A percentile compares a stretch with the other conserved stretches of the same genome.
phyloP scores from a whole-genome alignment of 2,888 invertebrate genomes.

The Caenorhabditis doughertyi region DNA sequence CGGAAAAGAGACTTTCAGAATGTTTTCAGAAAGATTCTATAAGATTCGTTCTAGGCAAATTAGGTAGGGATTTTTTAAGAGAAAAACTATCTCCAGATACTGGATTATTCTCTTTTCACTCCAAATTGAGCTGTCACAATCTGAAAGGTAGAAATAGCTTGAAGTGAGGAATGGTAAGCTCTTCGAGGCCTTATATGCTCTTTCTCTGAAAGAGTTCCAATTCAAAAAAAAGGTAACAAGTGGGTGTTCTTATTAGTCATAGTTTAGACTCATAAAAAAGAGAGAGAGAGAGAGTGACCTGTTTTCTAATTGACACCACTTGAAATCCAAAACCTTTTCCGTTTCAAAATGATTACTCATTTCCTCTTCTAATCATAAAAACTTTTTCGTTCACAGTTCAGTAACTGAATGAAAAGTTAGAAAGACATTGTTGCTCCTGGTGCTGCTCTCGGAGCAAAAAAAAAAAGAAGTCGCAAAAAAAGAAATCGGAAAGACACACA shows the following conservation, averaged over 20 bases:
- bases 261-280: not conserved
- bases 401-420: constrained; percentile 13
- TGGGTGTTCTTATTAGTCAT: constrained; percentile 32
- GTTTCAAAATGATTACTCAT: constrained; percentile 5
- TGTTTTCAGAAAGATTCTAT: not conserved
- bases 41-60: too few species aligned
- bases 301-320: constrained; percentile 17
- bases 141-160: too few species aligned
- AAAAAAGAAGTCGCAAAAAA: constrained; percentile 26
- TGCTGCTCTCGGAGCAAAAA: constrained; percentile 13
- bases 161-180: too few species aligned
- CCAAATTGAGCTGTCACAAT: too few species aligned
- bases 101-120: too few species aligned
- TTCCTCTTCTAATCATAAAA: too few species aligned
- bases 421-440: constrained; percentile 14
- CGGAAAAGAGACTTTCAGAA: not conserved
- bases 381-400: not conserved
- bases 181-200: too few species aligned
- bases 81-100: too few species aligned
- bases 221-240: constrained; percentile 1
- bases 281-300: constrained; percentile 1
- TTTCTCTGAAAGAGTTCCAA: too few species aligned
- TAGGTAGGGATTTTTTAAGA: too few species aligned
- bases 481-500: constrained; percentile 61
- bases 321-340: constrained; percentile 3